Evolutionary conservation across 2,113 vertebrate species (phyloP), one percentile per base, ranked within the genome.

Genomic region (Oceanodroma tethys): DNA sequence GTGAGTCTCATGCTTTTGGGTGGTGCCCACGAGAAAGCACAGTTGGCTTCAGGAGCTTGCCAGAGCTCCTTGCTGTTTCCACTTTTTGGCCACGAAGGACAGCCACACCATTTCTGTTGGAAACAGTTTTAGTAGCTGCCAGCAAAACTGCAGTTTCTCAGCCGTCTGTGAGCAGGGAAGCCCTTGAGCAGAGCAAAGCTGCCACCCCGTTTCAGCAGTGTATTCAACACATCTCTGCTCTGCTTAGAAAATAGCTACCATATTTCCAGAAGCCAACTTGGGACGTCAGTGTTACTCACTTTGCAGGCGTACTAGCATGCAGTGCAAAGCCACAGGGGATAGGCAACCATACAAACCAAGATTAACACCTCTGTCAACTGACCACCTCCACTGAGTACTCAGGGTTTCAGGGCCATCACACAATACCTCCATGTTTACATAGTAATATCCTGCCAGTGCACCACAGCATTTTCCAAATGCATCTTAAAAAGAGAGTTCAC

Each of bases 241-340:
- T 4, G 1, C 32, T 55, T 70, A n/a, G 36, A 75, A 89, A 86
- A 63, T 5, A 79, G 34, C 25, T 70, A 16, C 13, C 1, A 0
- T 36, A 58, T 86, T 87, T 59, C 47, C 32, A 80, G 65, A 92
- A 87, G 38, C 27, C 14, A 63, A 4, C 8, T 45, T 68, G 27
- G 29, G 22, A 60, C 0, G 0, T 45, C 13, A 25, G 17, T 30
- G 21, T 43, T 67, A 36, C 3, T 36, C 56, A 16, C 23, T 74
- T 79, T 58, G 68, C 60, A 82, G 36, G 34, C 0, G 1, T 47
- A 29, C 15, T 75, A 78, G 7, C 16, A 17, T 25, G 16, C 8
- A 56, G 32, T 0, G 0, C 14, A 91, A 91, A 86, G 13, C 42
- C 56, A 13, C 15, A 50, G 40, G 8, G 26, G 13, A 65, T 1